Conservation (phyloP, 2,797 vertebrate species). For the Mus spretus region DNA sequence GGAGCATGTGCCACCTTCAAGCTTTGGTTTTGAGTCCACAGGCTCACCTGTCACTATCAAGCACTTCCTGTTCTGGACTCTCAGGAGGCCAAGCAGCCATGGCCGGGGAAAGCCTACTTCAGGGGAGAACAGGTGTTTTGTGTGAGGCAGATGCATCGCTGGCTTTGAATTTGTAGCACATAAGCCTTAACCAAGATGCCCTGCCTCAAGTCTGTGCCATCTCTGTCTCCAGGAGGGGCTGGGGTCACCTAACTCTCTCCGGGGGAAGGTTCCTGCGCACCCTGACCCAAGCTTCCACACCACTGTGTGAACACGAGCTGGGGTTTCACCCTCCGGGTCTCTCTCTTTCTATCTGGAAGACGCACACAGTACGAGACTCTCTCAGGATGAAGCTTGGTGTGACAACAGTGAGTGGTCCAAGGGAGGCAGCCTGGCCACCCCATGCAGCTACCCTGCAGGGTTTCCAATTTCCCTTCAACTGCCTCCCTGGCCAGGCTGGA, state of each 20-base stretch:
- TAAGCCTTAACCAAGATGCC: background rate
- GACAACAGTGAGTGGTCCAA: background rate
- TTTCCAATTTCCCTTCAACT: constrained; percentile 59
- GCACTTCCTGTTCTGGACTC: fast-evolving
- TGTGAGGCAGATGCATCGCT: background rate
- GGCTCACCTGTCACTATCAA: fast-evolving
- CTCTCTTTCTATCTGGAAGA: background rate
- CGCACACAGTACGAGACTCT: background rate
- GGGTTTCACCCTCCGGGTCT: background rate
- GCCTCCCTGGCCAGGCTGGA: constrained; percentile 51
- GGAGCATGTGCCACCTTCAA: background rate
- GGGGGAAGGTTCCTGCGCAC: background rate
- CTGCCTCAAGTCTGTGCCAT: background rate
- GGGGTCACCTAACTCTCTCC: too few species aligned
- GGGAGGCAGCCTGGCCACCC: background rate
- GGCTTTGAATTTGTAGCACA: background rate
- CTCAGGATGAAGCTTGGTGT: background rate
- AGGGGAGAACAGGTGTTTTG: background rate
- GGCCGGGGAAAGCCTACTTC: background rate
- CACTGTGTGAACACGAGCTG: background rate
- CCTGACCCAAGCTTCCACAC: background rate
- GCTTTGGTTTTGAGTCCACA: background rate
- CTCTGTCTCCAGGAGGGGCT: background rate
- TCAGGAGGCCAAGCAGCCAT: background rate
- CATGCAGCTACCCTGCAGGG: background rate